Base-by-base conservation (phyloP, 2,888 invertebrate genomes). In the Synanthedon myopaeformis region DNA sequence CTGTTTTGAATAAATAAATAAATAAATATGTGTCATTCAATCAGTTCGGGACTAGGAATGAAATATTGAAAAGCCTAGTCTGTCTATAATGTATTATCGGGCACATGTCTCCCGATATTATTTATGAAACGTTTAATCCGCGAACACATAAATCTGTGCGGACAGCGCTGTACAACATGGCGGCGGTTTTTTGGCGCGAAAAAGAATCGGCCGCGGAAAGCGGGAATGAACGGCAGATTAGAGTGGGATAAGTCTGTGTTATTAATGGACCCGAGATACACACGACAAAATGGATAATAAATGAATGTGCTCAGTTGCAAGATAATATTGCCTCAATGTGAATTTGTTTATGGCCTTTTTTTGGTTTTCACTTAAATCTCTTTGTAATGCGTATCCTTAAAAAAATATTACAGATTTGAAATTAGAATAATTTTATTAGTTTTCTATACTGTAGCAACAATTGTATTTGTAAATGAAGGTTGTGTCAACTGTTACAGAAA, bases 231-330 rank as follows among this genome's bases (percentile, higher is more conserved):
- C 74, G 77, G 69, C 74, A 82, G 85, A 86, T 86, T 85, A 86
- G 82, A 74, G 68, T 62, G 63, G 81, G 84, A 83, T 84, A 84
- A 85, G 77, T 76, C 79, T 70, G 55, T 59, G 76, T 85, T 87
- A 87, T 87, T 87, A 87, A 87, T 87, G 85, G 84, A 85, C 76
- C 79, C 61, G 74, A 75, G 82, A 79, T 83, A 83, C 77, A 82
- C 79, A 74, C 74, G 75, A 74, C 75, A 72, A 69, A 71, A 74
- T 70, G 82, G 79, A 80, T 83, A 82, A 79, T 70, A 73, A 77
- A 84, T 82, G 82, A 77, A 50, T 50, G 50, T 41, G 51, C 35
- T 49, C 49, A 17, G 49, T 17, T 23, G 49, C 49, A 23, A 23
- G 49, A 49, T 49, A 35, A n/a, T 51, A 35, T 51, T 28, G 28